Conservation (phyloP, 92 coral and sea anemone species). For the Palythoa heliodiscus region DNA sequence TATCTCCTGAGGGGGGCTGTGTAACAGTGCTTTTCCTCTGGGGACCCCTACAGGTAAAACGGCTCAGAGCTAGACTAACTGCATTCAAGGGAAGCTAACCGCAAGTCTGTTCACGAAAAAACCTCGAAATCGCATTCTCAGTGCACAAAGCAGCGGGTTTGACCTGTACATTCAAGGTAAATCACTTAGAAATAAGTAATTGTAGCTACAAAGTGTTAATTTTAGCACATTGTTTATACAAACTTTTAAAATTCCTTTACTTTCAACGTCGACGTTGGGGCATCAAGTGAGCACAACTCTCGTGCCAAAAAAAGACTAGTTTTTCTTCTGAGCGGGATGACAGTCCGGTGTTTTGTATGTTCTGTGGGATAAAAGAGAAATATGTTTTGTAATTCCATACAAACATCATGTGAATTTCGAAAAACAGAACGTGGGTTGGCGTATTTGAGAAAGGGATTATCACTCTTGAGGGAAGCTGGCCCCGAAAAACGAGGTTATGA, state of each 20-base stretch:
- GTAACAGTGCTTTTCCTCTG: not conserved
- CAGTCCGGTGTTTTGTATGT: constrained; percentile 10
- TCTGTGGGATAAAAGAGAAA: not conserved
- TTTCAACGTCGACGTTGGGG: not conserved
- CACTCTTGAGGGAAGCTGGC: not conserved
- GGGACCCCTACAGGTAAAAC: constrained; percentile 6
- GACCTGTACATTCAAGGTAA: constrained; percentile 2
- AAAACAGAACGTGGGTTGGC: not conserved
- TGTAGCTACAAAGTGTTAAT: not conserved
- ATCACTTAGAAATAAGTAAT: not conserved
- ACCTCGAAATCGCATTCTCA: not conserved
- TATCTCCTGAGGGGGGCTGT: not conserved
- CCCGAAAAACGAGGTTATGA: constrained; percentile 6
- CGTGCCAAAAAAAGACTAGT: not conserved
- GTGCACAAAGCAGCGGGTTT: not conserved
- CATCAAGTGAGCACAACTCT: not conserved
- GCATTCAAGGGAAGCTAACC: not conserved
- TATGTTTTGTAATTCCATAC: constrained; percentile 5
- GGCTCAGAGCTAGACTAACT: not conserved
- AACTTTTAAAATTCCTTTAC: not conserved
- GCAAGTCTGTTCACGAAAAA: constrained; percentile 14
- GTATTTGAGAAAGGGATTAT: not conserved
- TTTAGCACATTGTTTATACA: not conserved
- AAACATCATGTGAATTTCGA: not conserved
- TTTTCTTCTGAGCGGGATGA: not conserved